Percentiles rank a stretch among this genome's conserved stretches.
These are phyloP conservation scores for Dreissena rostriformis DNA, from an alignment of 1,140 invertebrate genomes.

Conservation along the genomic window DNA sequence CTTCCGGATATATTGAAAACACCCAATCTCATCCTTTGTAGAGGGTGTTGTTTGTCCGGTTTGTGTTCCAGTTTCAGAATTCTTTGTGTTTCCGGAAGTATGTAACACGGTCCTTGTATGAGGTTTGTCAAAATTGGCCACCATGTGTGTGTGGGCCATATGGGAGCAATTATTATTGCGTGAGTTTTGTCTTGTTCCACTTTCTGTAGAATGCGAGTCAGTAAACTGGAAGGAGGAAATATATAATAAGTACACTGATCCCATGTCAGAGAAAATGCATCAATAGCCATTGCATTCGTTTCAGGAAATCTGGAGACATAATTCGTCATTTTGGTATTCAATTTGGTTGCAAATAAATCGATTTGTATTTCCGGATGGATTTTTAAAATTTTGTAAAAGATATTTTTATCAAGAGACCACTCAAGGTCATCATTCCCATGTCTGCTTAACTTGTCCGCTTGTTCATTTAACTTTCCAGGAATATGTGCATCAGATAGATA, in stretches of 20 bases:
- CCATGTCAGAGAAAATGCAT: neutral
- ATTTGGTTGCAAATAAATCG: slow-evolving; percentile 8
- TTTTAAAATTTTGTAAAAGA: neutral
- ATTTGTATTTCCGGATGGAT: neutral
- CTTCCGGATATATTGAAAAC: slow-evolving; percentile 3
- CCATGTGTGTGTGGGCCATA: neutral
- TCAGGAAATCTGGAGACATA: neutral
- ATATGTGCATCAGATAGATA: slow-evolving; percentile 3
- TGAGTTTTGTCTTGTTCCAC: neutral
- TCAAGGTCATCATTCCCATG: neutral
- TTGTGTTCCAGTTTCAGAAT: neutral
- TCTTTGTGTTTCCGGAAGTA: neutral
- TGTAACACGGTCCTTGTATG: neutral
- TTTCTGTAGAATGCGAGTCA: neutral
- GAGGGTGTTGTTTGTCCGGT: neutral
- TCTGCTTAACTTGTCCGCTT: slow-evolving; percentile 1
- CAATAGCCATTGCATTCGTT: neutral
- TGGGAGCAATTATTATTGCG: neutral
- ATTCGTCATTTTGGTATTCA: neutral
- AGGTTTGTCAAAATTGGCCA: neutral
- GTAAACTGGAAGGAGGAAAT: neutral
- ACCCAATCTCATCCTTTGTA: neutral
- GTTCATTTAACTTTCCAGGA: neutral
- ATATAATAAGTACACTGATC: neutral
- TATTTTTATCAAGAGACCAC: neutral